Percentiles rank a stretch among this genome's conserved stretches.
Conservation (phyloP, 2,797 vertebrate species). For the Eremophila alpestris region DNA sequence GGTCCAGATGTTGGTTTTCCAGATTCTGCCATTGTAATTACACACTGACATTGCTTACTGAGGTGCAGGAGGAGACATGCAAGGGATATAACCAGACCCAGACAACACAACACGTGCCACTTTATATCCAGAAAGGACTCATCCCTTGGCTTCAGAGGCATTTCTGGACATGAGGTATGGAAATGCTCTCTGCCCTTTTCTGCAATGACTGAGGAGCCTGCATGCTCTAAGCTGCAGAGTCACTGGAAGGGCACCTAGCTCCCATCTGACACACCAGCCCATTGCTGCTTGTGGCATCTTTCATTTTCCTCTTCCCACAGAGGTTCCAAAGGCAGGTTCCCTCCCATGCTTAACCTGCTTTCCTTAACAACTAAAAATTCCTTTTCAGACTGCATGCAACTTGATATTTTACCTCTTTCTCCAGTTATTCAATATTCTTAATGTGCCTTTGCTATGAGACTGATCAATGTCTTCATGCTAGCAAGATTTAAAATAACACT, state of each 20-base stretch:
- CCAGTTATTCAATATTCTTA: not conserved
- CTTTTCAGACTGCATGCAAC: not conserved
- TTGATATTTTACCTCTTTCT: not conserved
- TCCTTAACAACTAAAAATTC: not conserved
- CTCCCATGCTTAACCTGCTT: not conserved
- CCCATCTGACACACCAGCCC: not conserved
- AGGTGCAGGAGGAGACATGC: not conserved
- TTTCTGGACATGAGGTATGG: not conserved
- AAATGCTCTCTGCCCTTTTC: not conserved
- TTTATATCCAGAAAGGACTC: not conserved
- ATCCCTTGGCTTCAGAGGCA: not conserved
- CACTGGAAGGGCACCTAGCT: not conserved
- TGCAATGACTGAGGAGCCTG: not conserved
- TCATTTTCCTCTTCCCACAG: not conserved
- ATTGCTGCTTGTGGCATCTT: not conserved
- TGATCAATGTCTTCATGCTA: not conserved
- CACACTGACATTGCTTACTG: not conserved
- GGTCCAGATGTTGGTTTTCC: not conserved
- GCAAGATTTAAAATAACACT: not conserved
- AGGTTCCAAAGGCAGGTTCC: not conserved
- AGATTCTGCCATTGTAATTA: not conserved
- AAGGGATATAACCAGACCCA: not conserved
- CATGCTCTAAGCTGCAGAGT: not conserved
- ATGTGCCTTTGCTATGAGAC: not conserved
- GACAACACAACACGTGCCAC: rapidly evolving